phyloP scores from a whole-genome alignment of 2,797 vertebrate species.

The Stomatorhinus walkeri region DNA sequence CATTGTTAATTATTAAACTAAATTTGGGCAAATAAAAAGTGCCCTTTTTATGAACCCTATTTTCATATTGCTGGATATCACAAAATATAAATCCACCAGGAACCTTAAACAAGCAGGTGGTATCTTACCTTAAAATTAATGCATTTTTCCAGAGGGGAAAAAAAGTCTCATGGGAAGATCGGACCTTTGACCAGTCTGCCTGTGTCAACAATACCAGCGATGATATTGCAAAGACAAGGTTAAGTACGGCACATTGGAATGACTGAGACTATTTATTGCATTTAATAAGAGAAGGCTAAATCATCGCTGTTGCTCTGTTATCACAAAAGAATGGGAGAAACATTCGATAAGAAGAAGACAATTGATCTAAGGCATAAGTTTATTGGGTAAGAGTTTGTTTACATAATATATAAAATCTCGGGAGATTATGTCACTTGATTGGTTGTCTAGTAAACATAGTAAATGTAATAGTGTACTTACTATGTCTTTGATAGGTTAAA shows the following conservation, averaged over 20 bases:
- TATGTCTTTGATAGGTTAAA: not conserved
- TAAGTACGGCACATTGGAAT: not conserved
- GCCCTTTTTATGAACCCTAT: not conserved
- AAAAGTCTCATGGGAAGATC: not conserved
- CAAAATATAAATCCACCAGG: not conserved
- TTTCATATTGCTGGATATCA: not conserved
- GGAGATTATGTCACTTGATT: not conserved
- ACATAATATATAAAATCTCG: not conserved
- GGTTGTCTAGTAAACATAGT: not conserved
- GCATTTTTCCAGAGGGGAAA: not conserved
- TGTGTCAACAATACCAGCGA: not conserved
- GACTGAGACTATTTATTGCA: not conserved
- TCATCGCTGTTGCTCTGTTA: not conserved
- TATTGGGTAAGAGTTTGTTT: constrained; percentile 67
- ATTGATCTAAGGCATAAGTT: constrained; percentile 74
- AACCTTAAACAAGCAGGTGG: not conserved
- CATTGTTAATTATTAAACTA: constrained; percentile 6
- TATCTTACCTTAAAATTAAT: not conserved
- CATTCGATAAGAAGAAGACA: constrained; percentile 70
- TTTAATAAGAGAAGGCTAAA: not conserved
- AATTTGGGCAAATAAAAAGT: not conserved
- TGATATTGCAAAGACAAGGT: not conserved
- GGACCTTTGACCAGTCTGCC: not conserved
- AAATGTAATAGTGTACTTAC: not conserved
- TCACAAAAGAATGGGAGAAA: constrained; percentile 50